Percentiles rank a stretch among this genome's conserved stretches.
Evolutionary conservation across 2,888 invertebrate genomes (phyloP).

Genomic region (Luffia ferchaultella): DNA sequence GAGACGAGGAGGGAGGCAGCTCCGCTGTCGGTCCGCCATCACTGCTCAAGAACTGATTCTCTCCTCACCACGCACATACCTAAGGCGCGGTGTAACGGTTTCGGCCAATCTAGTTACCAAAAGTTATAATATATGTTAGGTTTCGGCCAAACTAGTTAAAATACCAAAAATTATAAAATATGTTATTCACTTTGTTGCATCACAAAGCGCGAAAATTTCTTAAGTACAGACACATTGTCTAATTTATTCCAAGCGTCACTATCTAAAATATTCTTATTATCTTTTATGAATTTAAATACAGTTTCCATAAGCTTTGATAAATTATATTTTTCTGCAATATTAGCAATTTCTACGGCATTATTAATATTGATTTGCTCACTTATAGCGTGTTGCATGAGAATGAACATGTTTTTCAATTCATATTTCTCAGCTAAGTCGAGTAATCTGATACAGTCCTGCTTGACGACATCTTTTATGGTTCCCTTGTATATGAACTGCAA

Average conservation of each 20-base stretch:
- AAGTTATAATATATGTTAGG: no score
- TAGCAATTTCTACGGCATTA: constrained; percentile 43
- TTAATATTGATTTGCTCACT: constrained; percentile 29
- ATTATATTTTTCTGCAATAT: constrained; percentile 36
- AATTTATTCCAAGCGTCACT: constrained; percentile 38
- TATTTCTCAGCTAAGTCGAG: constrained; percentile 34
- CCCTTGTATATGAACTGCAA: constrained; percentile 43
- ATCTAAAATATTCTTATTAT: constrained; percentile 32
- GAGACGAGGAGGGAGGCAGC: no score
- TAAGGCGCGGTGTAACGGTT: no score
- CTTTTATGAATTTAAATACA: constrained; percentile 35
- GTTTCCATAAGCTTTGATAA: constrained; percentile 26
- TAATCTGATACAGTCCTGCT: constrained; percentile 29
- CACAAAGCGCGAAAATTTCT: constrained; percentile 29
- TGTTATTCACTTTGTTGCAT: constrained; percentile 4
- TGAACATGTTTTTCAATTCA: constrained; percentile 27
- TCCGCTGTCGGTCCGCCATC: no score
- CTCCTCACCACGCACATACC: no score
- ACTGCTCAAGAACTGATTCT: no score
- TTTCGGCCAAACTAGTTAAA: no score
- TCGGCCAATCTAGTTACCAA: no score
- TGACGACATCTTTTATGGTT: constrained; percentile 28
- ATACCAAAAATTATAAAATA: neutral
- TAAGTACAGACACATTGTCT: constrained; percentile 36
- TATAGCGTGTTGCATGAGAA: constrained; percentile 28